A percentile compares a stretch with the other conserved stretches of the same genome.
These are phyloP conservation scores for Furnarius figulus DNA, from an alignment of 2,113 vertebrate species.

Conservation along the genomic window DNA sequence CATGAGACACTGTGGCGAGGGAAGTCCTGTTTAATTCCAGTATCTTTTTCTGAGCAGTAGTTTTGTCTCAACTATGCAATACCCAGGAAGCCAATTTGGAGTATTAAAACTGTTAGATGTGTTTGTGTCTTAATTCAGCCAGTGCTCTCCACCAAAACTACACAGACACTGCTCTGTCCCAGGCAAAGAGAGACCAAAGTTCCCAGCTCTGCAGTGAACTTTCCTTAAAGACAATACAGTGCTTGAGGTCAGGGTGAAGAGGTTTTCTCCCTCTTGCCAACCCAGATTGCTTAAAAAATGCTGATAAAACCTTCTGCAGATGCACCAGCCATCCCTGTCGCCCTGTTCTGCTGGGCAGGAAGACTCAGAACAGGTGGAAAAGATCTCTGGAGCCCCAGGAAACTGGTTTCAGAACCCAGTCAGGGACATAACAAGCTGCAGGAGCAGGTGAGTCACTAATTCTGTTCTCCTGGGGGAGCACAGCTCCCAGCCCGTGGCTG, in stretches of 20 bases:
- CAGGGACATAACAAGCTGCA: not conserved
- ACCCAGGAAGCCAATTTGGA: not conserved
- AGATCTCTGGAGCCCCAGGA: not conserved
- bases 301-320: not conserved
- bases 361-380: not conserved
- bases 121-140: not conserved
- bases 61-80: not conserved
- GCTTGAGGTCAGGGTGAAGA: not conserved
- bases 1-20: not conserved
- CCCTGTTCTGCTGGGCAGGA: not conserved
- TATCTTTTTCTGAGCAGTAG: not conserved
- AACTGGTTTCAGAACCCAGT: not conserved
- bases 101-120: not conserved
- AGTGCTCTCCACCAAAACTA: not conserved
- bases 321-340: accelerated
- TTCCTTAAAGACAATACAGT: not conserved
- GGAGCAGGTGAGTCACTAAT: not conserved
- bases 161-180: not conserved
- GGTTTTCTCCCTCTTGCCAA: not conserved
- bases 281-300: not conserved
- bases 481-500: not conserved
- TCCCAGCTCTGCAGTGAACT: not conserved
- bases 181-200: not conserved
- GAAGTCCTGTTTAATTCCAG: not conserved
- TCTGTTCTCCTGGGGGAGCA: accelerated